Percentiles rank a stretch among this genome's conserved stretches.
These are phyloP conservation scores for Lasioglossum marginatum DNA, from an alignment of 2,888 invertebrate species.

Conservation along the genomic window DNA sequence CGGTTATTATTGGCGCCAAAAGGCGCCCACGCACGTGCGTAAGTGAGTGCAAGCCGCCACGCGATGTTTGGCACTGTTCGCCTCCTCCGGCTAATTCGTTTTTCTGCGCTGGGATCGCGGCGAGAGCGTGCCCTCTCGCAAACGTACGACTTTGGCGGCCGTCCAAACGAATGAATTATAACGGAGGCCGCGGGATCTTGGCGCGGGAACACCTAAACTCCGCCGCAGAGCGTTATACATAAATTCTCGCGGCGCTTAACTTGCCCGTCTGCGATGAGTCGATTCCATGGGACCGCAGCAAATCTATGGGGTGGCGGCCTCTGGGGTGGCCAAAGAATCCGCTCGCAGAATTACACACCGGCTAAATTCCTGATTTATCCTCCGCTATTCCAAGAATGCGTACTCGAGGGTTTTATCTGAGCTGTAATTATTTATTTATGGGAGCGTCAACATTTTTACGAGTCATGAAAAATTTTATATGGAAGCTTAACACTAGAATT, in stretches of 20 bases:
- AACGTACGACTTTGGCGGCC: conserved; percentile 70
- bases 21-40: conserved; percentile 66
- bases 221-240: conserved; percentile 40
- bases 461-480: too few relatives aligned
- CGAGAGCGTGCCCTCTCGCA: conserved; percentile 59
- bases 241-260: conserved; percentile 61
- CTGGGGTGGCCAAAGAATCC: neutral
- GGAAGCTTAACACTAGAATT: too few relatives aligned
- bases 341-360: neutral
- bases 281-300: conserved; percentile 28
- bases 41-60: conserved; percentile 65
- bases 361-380: neutral
- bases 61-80: conserved; percentile 68
- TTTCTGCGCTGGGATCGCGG: conserved; percentile 64
- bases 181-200: conserved; percentile 59
- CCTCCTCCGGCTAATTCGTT: conserved; percentile 72
- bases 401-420: neutral
- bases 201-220: conserved; percentile 43
- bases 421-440: neutral
- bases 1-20: conserved; percentile 72
- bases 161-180: conserved; percentile 72
- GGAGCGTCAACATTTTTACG: neutral
- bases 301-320: conserved; percentile 39
- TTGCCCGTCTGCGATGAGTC: conserved; percentile 41
- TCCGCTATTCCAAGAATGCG: neutral